Evolutionary conservation across 2,113 vertebrate species (phyloP), one percentile per base, ranked within the genome.

Genomic region (Anser cygnoides): DNA sequence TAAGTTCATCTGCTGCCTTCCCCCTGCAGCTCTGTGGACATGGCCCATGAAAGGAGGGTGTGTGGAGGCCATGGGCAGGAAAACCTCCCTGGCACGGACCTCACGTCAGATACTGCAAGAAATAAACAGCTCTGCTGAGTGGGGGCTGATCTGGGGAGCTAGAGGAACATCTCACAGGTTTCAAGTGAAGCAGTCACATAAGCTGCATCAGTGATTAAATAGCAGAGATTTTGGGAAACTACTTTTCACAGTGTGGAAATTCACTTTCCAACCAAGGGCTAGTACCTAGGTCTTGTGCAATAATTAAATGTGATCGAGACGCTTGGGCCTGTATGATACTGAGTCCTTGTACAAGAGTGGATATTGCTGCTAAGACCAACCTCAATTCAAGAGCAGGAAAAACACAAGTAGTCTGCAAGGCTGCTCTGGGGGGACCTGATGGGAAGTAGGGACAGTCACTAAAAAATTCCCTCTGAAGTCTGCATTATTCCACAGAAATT

Each of bases 1-100:
- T 2, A 11, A 20, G 6, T 87, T 76, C 6, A 3, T 63, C 62
- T 85, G 78, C 29, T 4, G 11, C 71, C 3, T 10, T 28, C 6
- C 66, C 41, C 37, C 21, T 1, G 0, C 1, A 4, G 50, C 71
- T 79, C 2, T 0, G n/a, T 67, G 72, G n/a, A 13, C 19, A 3
- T 0, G 0, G 35, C 37, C 54, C 6, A 1, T 6, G 1, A 3
- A 62, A 74, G 46, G 43, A 65, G 31, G 20, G 11, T 8, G 11
- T 8, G 31, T 49, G 62, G 29, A 57, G 23, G 61, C 13, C 66
- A 80, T 66, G 39, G 80, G 31, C 44, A 82, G 67, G 55, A 73
- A 37, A 73, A 74, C 6, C 17, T 63, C 35, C 46, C 41, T 23
- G 39, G 17, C 21, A 6, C 0, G 1, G 23, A 33, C 77, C 37